phyloP scores from a whole-genome alignment of 2,888 invertebrate genomes.

The Vanessa cardui region DNA sequence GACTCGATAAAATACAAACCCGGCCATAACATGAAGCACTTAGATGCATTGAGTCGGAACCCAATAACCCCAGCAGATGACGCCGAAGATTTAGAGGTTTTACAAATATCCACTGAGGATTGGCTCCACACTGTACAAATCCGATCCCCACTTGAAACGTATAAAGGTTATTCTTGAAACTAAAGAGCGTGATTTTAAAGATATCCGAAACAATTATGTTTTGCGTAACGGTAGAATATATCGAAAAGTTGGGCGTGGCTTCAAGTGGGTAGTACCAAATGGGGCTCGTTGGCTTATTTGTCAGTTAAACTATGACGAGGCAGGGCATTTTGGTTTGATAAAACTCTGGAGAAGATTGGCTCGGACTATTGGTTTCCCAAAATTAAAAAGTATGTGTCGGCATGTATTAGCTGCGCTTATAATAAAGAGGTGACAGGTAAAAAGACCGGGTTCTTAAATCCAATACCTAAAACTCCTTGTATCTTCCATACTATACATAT shows the following conservation, averaged over 20 bases:
- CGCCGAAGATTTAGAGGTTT: not conserved
- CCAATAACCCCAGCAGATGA: not conserved
- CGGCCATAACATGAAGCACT: slow-evolving; percentile 38
- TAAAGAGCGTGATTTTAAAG: no score
- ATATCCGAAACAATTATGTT: no score
- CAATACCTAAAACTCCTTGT: no score
- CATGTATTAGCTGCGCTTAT: slow-evolving; percentile 34
- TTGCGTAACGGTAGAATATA: no score
- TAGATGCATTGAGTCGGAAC: slow-evolving; percentile 32
- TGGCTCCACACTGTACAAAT: slow-evolving; percentile 9
- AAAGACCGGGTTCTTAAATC: no score
- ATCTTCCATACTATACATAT: no score
- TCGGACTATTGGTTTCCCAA: no score
- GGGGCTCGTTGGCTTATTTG: not conserved
- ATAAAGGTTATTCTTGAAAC: not conserved
- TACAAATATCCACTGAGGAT: not conserved
- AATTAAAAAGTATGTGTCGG: no score
- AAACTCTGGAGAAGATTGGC: slow-evolving; percentile 23
- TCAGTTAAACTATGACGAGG: slow-evolving; percentile 29
- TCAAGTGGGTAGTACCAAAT: no score
- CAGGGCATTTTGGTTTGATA: slow-evolving; percentile 30
- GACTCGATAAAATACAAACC: no score
- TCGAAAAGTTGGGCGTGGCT: no score
- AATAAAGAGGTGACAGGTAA: slow-evolving; percentile 21
- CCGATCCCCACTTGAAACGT: slow-evolving; percentile 2